Evolutionary conservation across 2,888 invertebrate genomes (phyloP), one percentile per base, ranked within the genome.

Genomic region (Zeuzera pyrina): DNA sequence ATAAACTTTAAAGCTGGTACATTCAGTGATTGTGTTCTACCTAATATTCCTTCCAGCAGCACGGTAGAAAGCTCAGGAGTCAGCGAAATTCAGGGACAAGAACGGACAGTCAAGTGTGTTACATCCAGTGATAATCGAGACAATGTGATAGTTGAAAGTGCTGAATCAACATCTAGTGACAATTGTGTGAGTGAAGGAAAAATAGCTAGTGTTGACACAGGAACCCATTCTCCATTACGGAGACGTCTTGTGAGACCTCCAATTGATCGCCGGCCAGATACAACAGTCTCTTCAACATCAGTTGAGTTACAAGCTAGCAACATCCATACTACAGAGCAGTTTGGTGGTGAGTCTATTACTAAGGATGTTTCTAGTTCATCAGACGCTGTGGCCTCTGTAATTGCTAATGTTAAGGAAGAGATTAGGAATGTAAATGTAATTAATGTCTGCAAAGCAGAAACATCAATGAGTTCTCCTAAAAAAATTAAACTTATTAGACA

Each of bases 331-430:
- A 46, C 52, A 35, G 65, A 66, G 49, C 62, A 59, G 40, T 44
- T 45, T 33, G 58, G 48, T 52, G 58, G 65, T 59, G 73, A 71
- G 46, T 52, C 56, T 43, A 42, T 71, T 33, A 49, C 65, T 34
- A 83, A 83, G 53, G 78, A 76, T 70, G 83, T 83, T 34, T 79
- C 83, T 38, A 83, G 83, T 60, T 83, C 83, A 28, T 83, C 83
- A 28, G 83, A 83, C 58, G 69, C 73, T 43, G 64, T 81, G 48
- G 52, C 65, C 45, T 49, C 52, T 55, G 51, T 62, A 59, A 61
- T 69, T 57, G 67, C 64, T 71, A 72, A 65, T 64, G 53, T 61
- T 49, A 74, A 12, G 10, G n/a, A 69, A 52, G 73, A 74, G 63
- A 71, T 68, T 72, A 76, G 69, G 64, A 71, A 66, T 65, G 49